Evolutionary conservation across 2,113 vertebrate genomes (phyloP).

Genomic region (Dolichallabes microphthalmus): DNA sequence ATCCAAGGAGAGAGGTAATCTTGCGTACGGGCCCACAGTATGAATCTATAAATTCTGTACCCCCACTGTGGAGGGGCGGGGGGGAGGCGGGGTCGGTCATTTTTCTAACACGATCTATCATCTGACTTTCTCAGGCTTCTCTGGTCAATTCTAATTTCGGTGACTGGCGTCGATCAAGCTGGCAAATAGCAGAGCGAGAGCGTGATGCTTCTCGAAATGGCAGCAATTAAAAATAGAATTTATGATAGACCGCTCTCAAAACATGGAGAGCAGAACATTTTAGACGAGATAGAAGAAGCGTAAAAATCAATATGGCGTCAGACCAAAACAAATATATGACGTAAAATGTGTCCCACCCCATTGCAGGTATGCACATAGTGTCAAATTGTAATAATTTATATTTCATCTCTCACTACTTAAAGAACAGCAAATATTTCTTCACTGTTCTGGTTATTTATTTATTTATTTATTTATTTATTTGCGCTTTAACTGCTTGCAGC

Average conservation of each 20-base stretch:
- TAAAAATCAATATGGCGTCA: constrained; percentile 7
- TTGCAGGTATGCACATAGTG: neutral
- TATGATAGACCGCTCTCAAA: constrained; percentile 8
- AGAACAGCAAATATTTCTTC: neutral
- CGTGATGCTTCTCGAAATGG: constrained; percentile 20
- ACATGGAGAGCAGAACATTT: constrained; percentile 1
- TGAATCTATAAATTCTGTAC: constrained; percentile 10
- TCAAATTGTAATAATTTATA: neutral
- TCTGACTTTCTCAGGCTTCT: constrained; percentile 24
- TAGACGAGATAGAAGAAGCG: neutral
- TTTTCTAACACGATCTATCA: constrained; percentile 32
- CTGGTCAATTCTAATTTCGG: constrained; percentile 36
- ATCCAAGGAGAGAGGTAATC: constrained; percentile 1
- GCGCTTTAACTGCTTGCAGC: neutral
- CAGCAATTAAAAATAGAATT: constrained; percentile 39
- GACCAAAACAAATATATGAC: constrained; percentile 3
- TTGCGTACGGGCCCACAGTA: constrained; percentile 3
- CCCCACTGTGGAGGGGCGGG: constrained; percentile 18
- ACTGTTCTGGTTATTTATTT: neutral
- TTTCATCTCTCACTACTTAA: neutral
- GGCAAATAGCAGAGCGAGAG: constrained; percentile 9
- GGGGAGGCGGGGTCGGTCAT: neutral
- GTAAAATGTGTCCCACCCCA: neutral
- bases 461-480: neutral
- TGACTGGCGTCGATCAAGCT: constrained; percentile 25